phyloP scores from a whole-genome alignment of 2,113 vertebrate species.

The Protobothrops mucrosquamatus region DNA sequence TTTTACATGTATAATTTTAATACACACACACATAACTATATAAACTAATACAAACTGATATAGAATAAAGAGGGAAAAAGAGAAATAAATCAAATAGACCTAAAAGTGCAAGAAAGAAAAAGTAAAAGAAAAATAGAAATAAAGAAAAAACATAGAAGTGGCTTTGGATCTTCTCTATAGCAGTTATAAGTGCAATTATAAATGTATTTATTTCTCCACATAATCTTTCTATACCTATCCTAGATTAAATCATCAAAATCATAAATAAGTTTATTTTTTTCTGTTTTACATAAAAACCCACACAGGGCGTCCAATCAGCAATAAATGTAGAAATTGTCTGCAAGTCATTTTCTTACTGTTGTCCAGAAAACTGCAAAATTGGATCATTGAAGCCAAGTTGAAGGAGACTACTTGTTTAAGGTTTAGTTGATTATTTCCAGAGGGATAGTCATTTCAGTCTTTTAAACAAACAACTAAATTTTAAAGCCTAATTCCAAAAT shows the following conservation, averaged over 20 bases:
- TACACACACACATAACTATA: background rate
- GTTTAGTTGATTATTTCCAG: background rate
- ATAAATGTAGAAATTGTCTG: background rate
- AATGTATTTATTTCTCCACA: background rate
- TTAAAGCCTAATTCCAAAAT: background rate
- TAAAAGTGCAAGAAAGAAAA: background rate
- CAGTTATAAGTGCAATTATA: background rate
- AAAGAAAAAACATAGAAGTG: background rate
- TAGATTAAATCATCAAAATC: background rate
- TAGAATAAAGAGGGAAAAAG: background rate
- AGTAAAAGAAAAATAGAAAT: background rate
- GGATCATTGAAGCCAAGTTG: background rate
- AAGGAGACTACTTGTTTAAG: background rate
- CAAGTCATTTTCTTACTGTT: background rate
- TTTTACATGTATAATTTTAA: background rate
- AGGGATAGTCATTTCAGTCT: background rate
- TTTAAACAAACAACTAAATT: background rate
- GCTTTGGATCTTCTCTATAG: background rate
- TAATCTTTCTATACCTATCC: background rate
- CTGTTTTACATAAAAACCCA: background rate
- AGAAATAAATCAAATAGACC: background rate
- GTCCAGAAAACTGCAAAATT: background rate
- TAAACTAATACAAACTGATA: background rate
- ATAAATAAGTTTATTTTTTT: background rate
- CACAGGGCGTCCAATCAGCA: background rate